Evolutionary conservation across 2,113 vertebrate species (phyloP).

Genomic region (Aythya baeri): DNA sequence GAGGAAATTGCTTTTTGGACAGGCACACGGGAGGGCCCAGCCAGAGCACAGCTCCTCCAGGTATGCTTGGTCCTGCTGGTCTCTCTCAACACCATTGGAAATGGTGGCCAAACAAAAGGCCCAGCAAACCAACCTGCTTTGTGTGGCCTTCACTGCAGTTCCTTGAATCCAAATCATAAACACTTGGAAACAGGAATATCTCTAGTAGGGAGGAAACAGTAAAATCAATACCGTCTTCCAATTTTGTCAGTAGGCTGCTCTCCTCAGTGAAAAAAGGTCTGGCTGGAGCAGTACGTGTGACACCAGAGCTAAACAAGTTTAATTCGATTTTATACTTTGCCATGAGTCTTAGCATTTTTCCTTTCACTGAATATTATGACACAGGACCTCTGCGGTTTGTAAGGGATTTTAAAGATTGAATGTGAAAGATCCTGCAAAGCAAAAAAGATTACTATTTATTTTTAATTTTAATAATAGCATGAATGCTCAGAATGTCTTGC

Average conservation of each 20-base stretch:
- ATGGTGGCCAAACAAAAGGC: neutral
- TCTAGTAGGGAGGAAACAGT: neutral
- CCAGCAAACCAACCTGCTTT: neutral
- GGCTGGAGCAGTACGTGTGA: neutral
- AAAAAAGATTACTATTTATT: conserved; percentile 8
- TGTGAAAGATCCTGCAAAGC: neutral
- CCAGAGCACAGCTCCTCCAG: neutral
- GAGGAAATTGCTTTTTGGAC: conserved; percentile 13
- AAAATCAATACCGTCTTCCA: neutral
- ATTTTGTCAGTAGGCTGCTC: neutral
- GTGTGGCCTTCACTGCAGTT: neutral
- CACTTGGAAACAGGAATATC: neutral
- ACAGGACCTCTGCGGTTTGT: neutral
- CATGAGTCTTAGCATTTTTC: neutral
- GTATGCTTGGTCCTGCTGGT: neutral
- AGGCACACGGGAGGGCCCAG: neutral
- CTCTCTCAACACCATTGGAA: neutral
- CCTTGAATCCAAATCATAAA: neutral
- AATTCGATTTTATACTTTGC: conserved; percentile 25
- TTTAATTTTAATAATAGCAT: conserved; percentile 27
- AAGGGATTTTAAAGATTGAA: neutral
- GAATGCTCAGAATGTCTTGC: neutral
- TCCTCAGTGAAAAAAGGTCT: neutral
- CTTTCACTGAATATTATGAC: conserved; percentile 16
- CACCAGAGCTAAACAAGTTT: conserved; percentile 20